These are phyloP conservation scores for Cinclus mexicanus DNA, from an alignment of 2,113 vertebrate genomes.

Conservation along the genomic window DNA sequence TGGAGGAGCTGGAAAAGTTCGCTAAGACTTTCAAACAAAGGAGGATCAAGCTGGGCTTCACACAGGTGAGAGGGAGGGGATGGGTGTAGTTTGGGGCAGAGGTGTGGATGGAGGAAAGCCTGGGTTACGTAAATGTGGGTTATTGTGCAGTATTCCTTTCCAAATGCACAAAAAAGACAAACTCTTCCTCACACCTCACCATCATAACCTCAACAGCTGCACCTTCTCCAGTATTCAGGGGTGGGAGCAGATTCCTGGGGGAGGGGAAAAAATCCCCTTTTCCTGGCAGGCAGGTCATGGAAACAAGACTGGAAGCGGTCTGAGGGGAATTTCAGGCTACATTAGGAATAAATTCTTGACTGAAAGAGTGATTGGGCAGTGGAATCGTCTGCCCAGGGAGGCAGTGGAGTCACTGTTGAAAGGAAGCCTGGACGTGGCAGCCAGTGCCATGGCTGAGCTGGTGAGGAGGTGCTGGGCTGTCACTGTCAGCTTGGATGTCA, in stretches of 20 bases:
- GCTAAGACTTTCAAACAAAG: constrained; percentile 98
- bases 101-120: not conserved
- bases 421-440: not conserved
- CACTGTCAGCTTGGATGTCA: no score
- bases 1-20: constrained; percentile 97
- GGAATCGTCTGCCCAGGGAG: not conserved
- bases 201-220: accelerated
- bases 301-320: not conserved
- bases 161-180: not conserved
- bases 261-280: not conserved
- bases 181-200: not conserved
- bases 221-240: not conserved
- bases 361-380: not conserved
- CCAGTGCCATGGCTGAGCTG: not conserved
- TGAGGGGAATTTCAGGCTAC: not conserved
- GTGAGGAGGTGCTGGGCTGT: not conserved
- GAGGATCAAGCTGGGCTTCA: constrained; percentile 97
- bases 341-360: not conserved
- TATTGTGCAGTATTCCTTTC: not conserved
- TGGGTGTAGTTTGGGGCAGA: not conserved
- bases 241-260: not conserved
- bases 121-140: not conserved
- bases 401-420: not conserved
- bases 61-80: constrained; percentile 80
- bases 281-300: not conserved